These are phyloP conservation scores for Tenthredo amoena DNA, from an alignment of 2,888 invertebrate genomes.

Conservation along the genomic window DNA sequence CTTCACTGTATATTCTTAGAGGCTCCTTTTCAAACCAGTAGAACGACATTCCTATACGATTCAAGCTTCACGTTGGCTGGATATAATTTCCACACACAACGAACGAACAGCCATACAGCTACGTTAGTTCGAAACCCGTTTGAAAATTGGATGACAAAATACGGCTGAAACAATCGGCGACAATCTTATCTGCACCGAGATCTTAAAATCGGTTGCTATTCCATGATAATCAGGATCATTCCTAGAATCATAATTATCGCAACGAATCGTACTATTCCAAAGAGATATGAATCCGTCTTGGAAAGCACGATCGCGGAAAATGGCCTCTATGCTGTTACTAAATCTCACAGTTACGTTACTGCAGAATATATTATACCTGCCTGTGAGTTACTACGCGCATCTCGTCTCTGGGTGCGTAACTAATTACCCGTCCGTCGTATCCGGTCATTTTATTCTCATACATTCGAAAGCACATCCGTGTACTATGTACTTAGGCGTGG, in stretches of 20 bases:
- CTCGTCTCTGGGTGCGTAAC: slow-evolving; percentile 45
- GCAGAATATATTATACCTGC: slow-evolving; percentile 8
- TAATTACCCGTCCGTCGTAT: slow-evolving; percentile 42
- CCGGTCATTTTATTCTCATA: slow-evolving; percentile 34
- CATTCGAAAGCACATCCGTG: not conserved
- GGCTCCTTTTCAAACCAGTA: slow-evolving; percentile 51
- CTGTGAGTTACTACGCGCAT: not conserved
- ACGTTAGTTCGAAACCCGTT: not conserved
- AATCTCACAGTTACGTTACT: not conserved
- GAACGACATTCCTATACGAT: slow-evolving; percentile 50
- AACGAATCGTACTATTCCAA: too few relatives aligned
- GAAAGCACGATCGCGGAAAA: not conserved
- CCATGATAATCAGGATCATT: too few relatives aligned
- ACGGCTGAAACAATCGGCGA: too few relatives aligned
- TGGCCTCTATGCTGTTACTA: not conserved
- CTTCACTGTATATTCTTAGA: slow-evolving; percentile 43
- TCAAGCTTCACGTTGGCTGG: slow-evolving; percentile 19
- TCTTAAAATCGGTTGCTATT: too few relatives aligned
- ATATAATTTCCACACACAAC: slow-evolving; percentile 19
- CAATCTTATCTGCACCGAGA: too few relatives aligned
- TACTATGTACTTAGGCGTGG: slow-evolving; percentile 10
- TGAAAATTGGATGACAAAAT: not conserved
- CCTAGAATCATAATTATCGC: too few relatives aligned
- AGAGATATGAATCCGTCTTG: too few relatives aligned
- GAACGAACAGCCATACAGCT: not conserved